Conservation (phyloP, 2,797 vertebrate species). For the Betta splendens region DNA sequence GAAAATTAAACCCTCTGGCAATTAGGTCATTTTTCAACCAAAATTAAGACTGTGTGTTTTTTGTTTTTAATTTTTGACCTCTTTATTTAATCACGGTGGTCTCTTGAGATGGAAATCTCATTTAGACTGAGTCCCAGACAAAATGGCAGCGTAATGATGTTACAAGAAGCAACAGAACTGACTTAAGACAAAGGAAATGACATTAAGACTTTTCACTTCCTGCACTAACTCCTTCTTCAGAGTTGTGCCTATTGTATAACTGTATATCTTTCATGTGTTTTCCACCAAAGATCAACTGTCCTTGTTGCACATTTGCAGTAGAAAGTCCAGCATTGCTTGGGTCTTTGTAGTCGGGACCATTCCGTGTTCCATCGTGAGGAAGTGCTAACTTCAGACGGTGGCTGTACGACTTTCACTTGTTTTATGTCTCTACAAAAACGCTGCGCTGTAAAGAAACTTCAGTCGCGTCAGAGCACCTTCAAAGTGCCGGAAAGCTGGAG, state of each 20-base stretch:
- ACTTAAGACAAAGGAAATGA: constrained; percentile 1
- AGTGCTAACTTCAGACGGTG: constrained; percentile 58
- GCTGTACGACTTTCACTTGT: constrained; percentile 56
- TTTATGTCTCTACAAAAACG: constrained; percentile 60
- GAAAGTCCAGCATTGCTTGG: constrained; percentile 18
- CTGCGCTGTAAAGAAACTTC: constrained; percentile 41
- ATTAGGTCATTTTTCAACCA: neutral
- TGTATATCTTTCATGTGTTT: neutral
- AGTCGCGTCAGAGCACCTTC: constrained; percentile 51
- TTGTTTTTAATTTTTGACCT: constrained; percentile 35
- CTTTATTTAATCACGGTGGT: constrained; percentile 40
- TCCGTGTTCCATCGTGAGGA: constrained; percentile 36
- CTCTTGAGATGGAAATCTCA: constrained; percentile 48
- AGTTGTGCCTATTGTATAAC: too few relatives aligned
- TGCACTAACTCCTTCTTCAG: too few relatives aligned
- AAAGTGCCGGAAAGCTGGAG: constrained; percentile 55
- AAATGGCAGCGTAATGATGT: constrained; percentile 39
- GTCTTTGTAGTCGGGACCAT: constrained; percentile 45
- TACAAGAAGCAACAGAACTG: constrained; percentile 18
- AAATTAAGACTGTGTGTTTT: neutral
- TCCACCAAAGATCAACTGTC: constrained; percentile 6
- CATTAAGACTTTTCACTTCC: too few relatives aligned
- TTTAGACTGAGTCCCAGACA: constrained; percentile 18
- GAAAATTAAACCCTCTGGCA: constrained; percentile 7
- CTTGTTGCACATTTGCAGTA: constrained; percentile 18